Percentiles rank a stretch among this genome's conserved stretches.
Conservation (phyloP, 2,797 vertebrate species). For the Tangara arthus region DNA sequence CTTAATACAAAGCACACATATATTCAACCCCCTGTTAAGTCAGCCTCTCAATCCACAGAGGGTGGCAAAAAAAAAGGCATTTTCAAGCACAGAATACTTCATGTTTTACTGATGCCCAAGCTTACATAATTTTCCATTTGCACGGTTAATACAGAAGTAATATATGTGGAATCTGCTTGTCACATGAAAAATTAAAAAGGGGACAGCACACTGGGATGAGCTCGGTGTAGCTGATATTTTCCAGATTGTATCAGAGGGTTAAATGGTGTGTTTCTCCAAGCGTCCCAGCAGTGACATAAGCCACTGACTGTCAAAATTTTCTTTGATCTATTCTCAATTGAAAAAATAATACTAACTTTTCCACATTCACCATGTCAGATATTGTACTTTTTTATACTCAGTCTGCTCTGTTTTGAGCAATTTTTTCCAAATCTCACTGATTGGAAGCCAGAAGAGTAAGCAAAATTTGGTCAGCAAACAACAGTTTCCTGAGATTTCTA, state of each 20-base stretch:
- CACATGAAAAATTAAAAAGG: neutral
- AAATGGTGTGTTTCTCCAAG: neutral
- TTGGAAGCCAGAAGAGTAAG: neutral
- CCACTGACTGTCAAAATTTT: neutral
- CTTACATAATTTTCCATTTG: neutral
- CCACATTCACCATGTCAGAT: rapidly evolving
- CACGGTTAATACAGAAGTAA: neutral
- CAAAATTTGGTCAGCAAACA: neutral
- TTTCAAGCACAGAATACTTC: neutral
- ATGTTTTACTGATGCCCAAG: neutral
- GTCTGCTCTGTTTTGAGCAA: neutral
- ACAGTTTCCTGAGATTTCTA: neutral
- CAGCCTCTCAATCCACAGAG: neutral
- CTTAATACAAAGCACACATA: neutral
- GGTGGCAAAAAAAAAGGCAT: neutral
- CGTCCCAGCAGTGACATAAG: neutral
- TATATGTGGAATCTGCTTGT: neutral
- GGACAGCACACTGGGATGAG: neutral
- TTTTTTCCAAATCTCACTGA: neutral
- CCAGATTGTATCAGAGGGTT: neutral
- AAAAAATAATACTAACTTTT: neutral
- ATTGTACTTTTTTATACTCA: neutral
- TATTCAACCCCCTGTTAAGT: neutral
- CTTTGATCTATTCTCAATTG: neutral
- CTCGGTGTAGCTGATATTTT: neutral